A percentile compares a stretch with the other conserved stretches of the same genome.
These are phyloP conservation scores for Choristoneura rosaceana DNA, from an alignment of 2,888 invertebrate species.

Conservation along the genomic window DNA sequence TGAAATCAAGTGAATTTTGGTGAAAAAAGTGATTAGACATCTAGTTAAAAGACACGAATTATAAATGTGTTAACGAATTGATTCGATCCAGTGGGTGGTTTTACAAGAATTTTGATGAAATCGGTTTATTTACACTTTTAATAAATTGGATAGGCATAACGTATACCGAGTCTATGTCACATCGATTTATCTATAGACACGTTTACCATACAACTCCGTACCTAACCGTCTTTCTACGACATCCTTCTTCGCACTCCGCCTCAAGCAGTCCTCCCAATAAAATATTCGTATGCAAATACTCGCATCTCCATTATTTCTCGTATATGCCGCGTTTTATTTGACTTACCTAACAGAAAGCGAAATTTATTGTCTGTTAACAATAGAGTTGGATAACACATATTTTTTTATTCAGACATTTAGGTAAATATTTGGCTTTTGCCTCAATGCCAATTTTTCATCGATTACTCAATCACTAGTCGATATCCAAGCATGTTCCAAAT, in stretches of 20 bases:
- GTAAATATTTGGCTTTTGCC: too few species aligned
- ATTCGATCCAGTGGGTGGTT: too few species aligned
- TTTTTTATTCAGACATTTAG: neutral
- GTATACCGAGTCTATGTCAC: neutral
- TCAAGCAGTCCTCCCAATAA: conserved; percentile 4
- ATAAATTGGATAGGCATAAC: too few species aligned
- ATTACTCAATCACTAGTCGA: too few species aligned
- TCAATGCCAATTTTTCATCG: too few species aligned
- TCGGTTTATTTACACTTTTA: too few species aligned
- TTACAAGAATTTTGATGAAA: too few species aligned
- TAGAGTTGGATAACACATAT: neutral
- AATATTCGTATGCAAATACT: conserved; percentile 21
- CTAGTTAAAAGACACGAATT: too few species aligned
- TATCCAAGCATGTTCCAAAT: too few species aligned
- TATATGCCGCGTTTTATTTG: neutral
- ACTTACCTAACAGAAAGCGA: neutral
- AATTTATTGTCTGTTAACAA: neutral
- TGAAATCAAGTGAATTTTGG: too few species aligned
- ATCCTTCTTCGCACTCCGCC: conserved; percentile 3
- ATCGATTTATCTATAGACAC: conserved; percentile 25
- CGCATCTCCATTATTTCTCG: neutral
- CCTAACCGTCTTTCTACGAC: conserved; percentile 9
- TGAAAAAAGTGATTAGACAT: too few species aligned
- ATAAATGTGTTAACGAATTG: too few species aligned
- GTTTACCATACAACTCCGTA: conserved; percentile 11